phyloP scores from a whole-genome alignment of 2,888 invertebrate species.

The Philereme vetulata region DNA sequence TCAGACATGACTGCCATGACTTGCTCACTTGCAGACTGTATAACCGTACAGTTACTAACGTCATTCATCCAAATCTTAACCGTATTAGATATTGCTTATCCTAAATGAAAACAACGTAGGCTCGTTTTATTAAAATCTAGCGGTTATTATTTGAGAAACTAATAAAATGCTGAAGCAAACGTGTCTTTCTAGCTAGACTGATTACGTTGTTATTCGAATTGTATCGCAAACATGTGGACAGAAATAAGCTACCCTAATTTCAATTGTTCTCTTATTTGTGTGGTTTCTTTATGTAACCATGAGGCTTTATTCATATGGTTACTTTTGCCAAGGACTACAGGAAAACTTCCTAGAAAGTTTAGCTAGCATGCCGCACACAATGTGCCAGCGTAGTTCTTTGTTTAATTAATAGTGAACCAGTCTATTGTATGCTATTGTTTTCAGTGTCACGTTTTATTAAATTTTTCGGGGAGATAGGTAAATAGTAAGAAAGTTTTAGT shows the following conservation, averaged over 20 bases:
- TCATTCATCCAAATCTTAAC: too few relatives aligned
- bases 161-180: not conserved
- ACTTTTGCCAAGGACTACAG: constrained; percentile 51
- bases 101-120: too few relatives aligned
- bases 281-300: constrained; percentile 57
- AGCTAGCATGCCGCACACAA: constrained; percentile 20
- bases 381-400: constrained; percentile 16
- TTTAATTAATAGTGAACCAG: constrained; percentile 11
- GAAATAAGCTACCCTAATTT: constrained; percentile 54
- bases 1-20: too few relatives aligned
- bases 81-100: too few relatives aligned
- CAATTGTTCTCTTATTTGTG: constrained; percentile 44
- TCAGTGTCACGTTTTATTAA: constrained; percentile 24
- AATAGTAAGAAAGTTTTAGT: constrained; percentile 13
- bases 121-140: too few relatives aligned
- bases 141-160: too few relatives aligned
- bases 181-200: constrained; percentile 14
- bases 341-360: constrained; percentile 59
- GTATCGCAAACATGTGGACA: constrained; percentile 37
- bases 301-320: constrained; percentile 45
- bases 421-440: constrained; percentile 22
- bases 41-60: too few relatives aligned
- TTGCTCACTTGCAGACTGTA: too few relatives aligned
- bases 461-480: constrained; percentile 2
- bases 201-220: constrained; percentile 24